Evolutionary conservation across 2,797 vertebrate genomes (phyloP).

Genomic region (Typhlichthys subterraneus): DNA sequence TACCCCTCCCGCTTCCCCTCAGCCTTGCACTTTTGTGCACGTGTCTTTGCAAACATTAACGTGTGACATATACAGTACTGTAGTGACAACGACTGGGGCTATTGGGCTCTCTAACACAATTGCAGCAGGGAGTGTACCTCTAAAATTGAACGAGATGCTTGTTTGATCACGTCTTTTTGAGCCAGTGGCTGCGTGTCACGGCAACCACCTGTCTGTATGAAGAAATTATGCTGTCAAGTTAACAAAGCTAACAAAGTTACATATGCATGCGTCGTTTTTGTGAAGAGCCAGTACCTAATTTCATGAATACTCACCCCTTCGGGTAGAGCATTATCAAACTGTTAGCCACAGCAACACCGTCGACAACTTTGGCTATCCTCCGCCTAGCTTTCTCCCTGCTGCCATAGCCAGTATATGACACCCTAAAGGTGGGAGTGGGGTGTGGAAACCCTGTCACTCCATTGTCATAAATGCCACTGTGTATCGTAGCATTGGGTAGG

Average conservation of each 20-base stretch:
- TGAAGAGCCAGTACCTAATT: constrained; percentile 6
- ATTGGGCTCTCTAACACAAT: background rate
- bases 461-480: constrained; percentile 72
- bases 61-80: no score
- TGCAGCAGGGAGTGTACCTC: no score
- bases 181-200: background rate
- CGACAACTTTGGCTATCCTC: constrained; percentile 41
- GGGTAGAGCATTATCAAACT: background rate
- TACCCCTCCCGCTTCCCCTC: no score
- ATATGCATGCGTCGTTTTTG: background rate
- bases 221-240: background rate
- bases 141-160: no score
- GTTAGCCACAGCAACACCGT: constrained; percentile 32
- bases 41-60: no score
- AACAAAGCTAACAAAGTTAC: background rate
- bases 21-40: no score
- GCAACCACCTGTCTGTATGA: background rate
- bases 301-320: constrained; percentile 3
- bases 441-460: constrained; percentile 62
- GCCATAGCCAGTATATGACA: constrained; percentile 69
- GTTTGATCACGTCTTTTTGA: background rate
- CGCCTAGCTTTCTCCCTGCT: constrained; percentile 44
- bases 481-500: constrained; percentile 49
- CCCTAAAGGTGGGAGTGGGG: constrained; percentile 70
- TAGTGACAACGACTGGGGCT: background rate